Percentiles rank a stretch among this genome's conserved stretches.
These are phyloP conservation scores for Peromyscus polionotus DNA, from an alignment of 2,113 vertebrate species.

Conservation along the genomic window DNA sequence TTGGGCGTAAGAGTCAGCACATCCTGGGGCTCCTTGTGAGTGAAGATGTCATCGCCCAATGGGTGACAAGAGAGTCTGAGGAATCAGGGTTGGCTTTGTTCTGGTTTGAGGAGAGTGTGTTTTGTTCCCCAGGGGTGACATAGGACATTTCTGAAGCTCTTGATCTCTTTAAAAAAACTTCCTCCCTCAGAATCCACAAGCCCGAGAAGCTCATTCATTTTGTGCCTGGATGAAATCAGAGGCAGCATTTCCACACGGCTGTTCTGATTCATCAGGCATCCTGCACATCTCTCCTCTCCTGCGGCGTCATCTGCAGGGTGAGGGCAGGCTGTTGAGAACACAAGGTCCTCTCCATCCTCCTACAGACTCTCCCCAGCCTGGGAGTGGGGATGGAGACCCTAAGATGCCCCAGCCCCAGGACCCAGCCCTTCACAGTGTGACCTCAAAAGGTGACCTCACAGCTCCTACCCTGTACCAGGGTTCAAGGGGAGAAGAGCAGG, in stretches of 20 bases:
- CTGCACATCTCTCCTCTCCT: accelerated
- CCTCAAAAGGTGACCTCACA: neutral
- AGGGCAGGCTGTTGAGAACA: neutral
- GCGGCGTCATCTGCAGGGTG: neutral
- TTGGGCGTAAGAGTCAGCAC: neutral
- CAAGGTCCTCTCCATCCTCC: neutral
- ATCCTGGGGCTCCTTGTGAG: neutral
- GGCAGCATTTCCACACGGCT: neutral
- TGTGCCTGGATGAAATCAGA: neutral
- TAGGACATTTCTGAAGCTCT: neutral
- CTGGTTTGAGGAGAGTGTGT: neutral
- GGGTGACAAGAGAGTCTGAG: neutral
- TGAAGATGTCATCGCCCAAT: neutral
- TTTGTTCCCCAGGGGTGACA: neutral
- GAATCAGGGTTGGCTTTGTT: neutral
- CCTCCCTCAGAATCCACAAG: neutral
- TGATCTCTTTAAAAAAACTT: constrained; percentile 40
- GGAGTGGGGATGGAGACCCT: neutral
- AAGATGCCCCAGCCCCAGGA: neutral
- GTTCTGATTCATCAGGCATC: neutral
- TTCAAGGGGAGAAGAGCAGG: neutral
- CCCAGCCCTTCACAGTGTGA: neutral
- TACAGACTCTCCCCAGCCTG: neutral
- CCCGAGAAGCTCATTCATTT: neutral
- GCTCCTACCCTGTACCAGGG: neutral